phyloP scores from a whole-genome alignment of 2,888 invertebrate genomes.

The Clepsis dumicolana region DNA sequence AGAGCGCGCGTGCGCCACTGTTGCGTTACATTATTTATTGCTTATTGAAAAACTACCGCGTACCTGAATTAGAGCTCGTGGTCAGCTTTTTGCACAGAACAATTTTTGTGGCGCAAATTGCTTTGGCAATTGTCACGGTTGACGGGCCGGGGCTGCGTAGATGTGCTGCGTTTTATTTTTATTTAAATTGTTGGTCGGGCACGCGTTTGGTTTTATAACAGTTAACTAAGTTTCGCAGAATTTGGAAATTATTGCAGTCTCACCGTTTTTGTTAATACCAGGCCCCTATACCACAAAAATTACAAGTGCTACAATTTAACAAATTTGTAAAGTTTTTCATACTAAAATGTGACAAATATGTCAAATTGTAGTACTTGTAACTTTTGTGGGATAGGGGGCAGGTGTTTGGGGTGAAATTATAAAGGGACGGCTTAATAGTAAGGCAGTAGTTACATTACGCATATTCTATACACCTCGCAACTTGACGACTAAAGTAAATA shows the following conservation, averaged over 20 bases:
- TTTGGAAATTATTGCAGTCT: neutral
- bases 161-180: constrained; percentile 22
- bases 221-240: neutral
- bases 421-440: no score
- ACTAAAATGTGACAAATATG: no score
- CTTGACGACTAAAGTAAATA: no score
- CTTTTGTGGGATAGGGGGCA: no score
- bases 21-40: constrained; percentile 83
- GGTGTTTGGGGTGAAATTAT: no score
- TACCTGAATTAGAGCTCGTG: constrained; percentile 63
- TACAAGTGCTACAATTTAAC: no score
- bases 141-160: constrained; percentile 36
- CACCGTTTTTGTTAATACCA: no score
- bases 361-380: no score
- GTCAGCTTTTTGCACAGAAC: constrained; percentile 50
- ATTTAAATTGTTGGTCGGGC: neutral
- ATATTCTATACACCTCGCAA: no score
- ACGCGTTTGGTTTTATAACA: constrained; percentile 13
- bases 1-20: constrained; percentile 77
- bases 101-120: constrained; percentile 48
- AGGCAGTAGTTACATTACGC: no score
- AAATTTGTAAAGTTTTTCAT: no score
- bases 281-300: no score
- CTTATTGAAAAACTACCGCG: constrained; percentile 83
- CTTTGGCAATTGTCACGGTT: constrained; percentile 41